Evolutionary conservation across 1,140 invertebrate genomes (phyloP), one percentile per base, ranked within the genome.

Genomic region (Sminthurides bifidus): DNA sequence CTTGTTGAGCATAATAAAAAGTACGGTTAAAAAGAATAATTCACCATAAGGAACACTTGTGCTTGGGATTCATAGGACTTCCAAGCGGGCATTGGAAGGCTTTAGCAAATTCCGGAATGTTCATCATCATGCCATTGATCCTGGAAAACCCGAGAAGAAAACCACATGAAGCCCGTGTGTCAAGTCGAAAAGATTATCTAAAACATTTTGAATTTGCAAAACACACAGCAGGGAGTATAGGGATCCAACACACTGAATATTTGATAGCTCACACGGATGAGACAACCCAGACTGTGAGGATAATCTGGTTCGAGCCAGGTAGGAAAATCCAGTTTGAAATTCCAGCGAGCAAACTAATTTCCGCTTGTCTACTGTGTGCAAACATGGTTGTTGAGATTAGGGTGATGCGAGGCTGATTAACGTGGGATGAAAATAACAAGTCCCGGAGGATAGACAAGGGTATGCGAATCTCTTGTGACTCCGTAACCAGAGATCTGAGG

Each of bases 11-110:
- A 10, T 35, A 35, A 35, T n/a, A 35, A 35, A 35, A 35, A 35
- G n/a, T 35, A n/a, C n/a, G n/a, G n/a, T n/a, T n/a, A n/a, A n/a
- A n/a, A n/a, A n/a, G n/a, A n/a, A n/a, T n/a, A n/a, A n/a, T 43
- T 49, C 51, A 85, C 82, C 83, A 86, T 29, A 83, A 80, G 48
- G 74, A 74, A 71, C 84, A 86, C 66, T 84, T 84, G 31, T 80
- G 74, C 3, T 66, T 64, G 31, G 83, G 83, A 70, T 86, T 85
- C 80, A 85, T 82, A 37, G 70, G 73, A 3, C 76, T 72, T 31
- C 77, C 76, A n/a, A 68, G 58, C 2, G 77, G 74, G 69, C 84
- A 86, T n/a, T 79, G 76, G 69, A 81, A 86, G 45, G 79, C 78
- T 58, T 76, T 70, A 2, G 80, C 72, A 69, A 86, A 86, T 21